Evolutionary conservation across 2,888 invertebrate species (phyloP), one percentile per base, ranked within the genome.

Genomic region (Campoplex capitator): DNA sequence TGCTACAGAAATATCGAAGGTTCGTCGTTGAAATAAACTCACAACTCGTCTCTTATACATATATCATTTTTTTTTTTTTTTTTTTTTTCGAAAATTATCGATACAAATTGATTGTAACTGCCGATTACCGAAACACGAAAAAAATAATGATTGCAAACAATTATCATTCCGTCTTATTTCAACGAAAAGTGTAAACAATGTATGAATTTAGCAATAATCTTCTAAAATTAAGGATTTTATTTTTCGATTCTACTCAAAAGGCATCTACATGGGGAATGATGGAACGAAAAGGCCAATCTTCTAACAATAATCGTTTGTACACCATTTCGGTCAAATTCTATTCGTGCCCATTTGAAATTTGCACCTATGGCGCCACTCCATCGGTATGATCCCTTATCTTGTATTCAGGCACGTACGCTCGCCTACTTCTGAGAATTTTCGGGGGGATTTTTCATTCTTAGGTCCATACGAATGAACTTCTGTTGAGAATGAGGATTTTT

Each of bases 1-100:
- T 71, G 83, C 73, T 83, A 83, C 84, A 75, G 81, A 84, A 83
- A 82, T 82, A 84, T 75, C 91, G 91, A 92, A 91, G 90, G 81
- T 77, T 85, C 73, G 58, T 77, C 79, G 80, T 68, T 86, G 54
- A 71, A 71, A 75, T n/a, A 45, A 68, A 83, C 79, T 38, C 74
- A 42, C 58, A 70, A 42, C 79, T 45, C 18, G 35, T 65, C 65
- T 38, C 77, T 48, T 67, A 38, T 67, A 45, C 54, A 42, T 42
- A 45, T 28, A 35, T 6, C 35, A 51, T 51, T 51, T 32, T 51
- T 51, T 18, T 9, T 23, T 23, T 23, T 23, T 23, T 23, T 23
- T 23, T 23, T 23, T 23, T 23, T 23, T 23, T 23, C 23, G 18
- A 51, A 1, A 18, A 73, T 28, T 58, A 58, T 6, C 28, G 28